Base-by-base conservation (phyloP, 2,113 vertebrate genomes). In the Empidonax traillii region DNA sequence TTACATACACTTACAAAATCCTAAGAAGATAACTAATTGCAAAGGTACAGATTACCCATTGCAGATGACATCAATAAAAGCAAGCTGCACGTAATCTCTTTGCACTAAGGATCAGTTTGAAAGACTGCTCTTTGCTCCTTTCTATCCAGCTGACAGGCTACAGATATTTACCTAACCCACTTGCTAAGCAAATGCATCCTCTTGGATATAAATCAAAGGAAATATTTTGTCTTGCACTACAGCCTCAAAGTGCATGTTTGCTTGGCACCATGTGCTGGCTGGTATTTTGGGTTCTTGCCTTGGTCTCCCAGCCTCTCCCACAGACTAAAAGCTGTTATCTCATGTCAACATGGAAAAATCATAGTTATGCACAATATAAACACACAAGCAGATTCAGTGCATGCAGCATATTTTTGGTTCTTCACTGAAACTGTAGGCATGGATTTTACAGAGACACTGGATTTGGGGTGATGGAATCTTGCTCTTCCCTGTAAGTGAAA, bases 1-100 rank as follows among this genome's bases (percentile, higher is more conserved):
- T 71, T 52, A 61, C 37, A 89, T n/a, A 56, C 13, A 59, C 12
- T 47, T 41, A 20, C 2, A 69, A 62, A 94, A 53, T 66, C 9
- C 5, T 23, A 67, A 74, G 28, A 37, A 67, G 31, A 76, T 53
- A 62, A 49, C 25, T 7, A 51, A 13, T 10, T 46, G 22, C 47
- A 33, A 31, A 25, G 30, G 33, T 37, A 61, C 0, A 0, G n/a
- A 25, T 73, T 73, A 37, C 41, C 5, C 2, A 73, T 58, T 19
- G 37, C 7, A 66, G 55, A 44, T 3, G 15, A 65, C 24, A 77
- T 72, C 89, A 86, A 74, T 46, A 66, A 86, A 86, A 94, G n/a
- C 51, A 89, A 77, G 28, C 8, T 71, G n/a, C 24, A 37, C 15
- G 76, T 84, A 41, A 66, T 51, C 74, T 67, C 7, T 88, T 90